These are phyloP conservation scores for Prochilodus magdalenae DNA, from an alignment of 2,113 vertebrate genomes.

Conservation along the genomic window DNA sequence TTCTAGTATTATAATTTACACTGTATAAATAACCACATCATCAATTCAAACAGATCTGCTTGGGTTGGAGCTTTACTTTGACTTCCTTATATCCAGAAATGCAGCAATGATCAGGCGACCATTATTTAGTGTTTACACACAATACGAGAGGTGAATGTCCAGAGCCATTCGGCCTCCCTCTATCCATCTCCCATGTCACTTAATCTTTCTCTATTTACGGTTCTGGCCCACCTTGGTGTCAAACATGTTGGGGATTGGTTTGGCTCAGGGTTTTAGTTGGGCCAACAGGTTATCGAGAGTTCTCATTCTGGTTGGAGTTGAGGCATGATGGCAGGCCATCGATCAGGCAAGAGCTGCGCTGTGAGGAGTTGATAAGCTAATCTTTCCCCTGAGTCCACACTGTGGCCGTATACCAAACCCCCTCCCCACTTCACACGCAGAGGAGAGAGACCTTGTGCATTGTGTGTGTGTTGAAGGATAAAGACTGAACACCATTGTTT, in stretches of 20 bases:
- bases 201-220: constrained; percentile 50
- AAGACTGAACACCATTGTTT: not conserved
- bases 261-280: constrained; percentile 57
- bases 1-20: constrained; percentile 39
- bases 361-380: constrained; percentile 80
- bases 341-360: constrained; percentile 71
- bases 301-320: constrained; percentile 67
- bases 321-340: constrained; percentile 71
- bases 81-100: not conserved
- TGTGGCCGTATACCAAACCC: constrained; percentile 35
- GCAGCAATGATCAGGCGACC: not conserved
- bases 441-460: constrained; percentile 8
- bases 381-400: constrained; percentile 67
- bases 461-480: not conserved
- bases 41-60: constrained; percentile 51
- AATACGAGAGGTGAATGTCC: constrained; percentile 50
- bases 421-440: constrained; percentile 33
- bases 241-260: constrained; percentile 43
- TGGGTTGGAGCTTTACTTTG: constrained; percentile 43
- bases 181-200: constrained; percentile 13
- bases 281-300: constrained; percentile 81
- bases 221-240: not conserved
- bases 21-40: constrained; percentile 53
- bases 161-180: constrained; percentile 52
- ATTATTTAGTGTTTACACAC: constrained; percentile 68